Percentiles rank a stretch among this genome's conserved stretches.
Conservation (phyloP, 2,888 invertebrate species). For the Acanthococcus lagerstroemiae region DNA sequence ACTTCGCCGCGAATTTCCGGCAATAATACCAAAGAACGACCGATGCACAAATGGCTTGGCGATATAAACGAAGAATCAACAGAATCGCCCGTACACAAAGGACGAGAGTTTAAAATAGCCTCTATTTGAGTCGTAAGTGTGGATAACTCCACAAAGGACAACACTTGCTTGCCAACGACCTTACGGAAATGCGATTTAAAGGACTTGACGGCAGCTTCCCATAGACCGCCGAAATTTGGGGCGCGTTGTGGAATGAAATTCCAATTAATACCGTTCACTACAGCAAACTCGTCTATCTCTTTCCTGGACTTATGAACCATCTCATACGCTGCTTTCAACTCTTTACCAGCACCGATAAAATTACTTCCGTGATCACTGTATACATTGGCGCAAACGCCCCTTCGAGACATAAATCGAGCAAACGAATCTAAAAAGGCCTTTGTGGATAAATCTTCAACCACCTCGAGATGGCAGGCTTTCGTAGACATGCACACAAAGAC, state of each 20-base stretch:
- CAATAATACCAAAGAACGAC: too few species aligned
- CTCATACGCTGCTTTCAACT: slow-evolving; percentile 25
- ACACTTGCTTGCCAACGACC: not conserved
- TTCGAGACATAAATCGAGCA: not conserved
- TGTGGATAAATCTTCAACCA: not conserved
- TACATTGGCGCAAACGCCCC: not conserved
- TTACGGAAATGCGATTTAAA: not conserved
- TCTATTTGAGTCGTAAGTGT: not conserved
- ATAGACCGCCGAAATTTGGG: not conserved
- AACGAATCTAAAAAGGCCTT: not conserved
- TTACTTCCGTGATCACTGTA: not conserved
- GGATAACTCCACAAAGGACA: not conserved
- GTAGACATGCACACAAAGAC: not conserved
- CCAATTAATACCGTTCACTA: not conserved
- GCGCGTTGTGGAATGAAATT: not conserved
- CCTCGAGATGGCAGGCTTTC: not conserved
- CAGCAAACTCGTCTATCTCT: not conserved
- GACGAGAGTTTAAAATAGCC: not conserved
- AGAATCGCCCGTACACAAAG: too few species aligned
- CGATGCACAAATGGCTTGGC: too few species aligned
- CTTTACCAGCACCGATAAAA: not conserved
- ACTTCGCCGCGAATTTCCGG: too few species aligned
- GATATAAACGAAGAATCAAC: too few species aligned
- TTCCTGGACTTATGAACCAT: not conserved
- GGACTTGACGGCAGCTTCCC: not conserved